Base-by-base conservation (phyloP, 2,113 vertebrate species). In the Seriola dumerili region DNA sequence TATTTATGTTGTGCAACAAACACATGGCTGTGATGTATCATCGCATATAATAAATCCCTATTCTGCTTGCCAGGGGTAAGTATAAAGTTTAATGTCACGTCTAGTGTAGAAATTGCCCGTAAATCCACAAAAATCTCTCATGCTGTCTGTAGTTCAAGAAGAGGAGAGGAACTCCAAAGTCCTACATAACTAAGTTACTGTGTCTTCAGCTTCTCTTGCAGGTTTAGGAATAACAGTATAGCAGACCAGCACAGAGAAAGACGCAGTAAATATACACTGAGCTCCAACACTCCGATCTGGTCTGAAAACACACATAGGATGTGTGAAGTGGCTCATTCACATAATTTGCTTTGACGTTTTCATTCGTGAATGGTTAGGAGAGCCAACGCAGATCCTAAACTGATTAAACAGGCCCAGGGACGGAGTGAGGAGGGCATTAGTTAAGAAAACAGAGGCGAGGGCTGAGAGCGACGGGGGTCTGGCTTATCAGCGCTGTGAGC, bases 331-430 rank as follows among this genome's bases (percentile, higher is more conserved):
- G 68, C 90, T 84, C 86, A 72, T 88, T 89, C 76, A 50, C 64
- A 75, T 92, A 87, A 93, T 94, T 93, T 91, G 88, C 87, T 93
- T 92, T 94, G 92, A 94, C 90, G 36, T 94, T 92, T 91, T 66
- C 78, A 89, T 88, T 87, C 86, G 89, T 88, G 80, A 87, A 83
- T 85, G 75, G 84, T 57, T 58, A 88, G 73, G 1, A 79, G 91
- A 84, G 87, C 82, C 87, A 74, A 62, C 68, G 42, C 82, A 85
- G 90, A 93, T 93, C 86, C 84, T 83, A 79, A 90, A 87, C 85
- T 93, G 92, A 94, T 92, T 94, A 93, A 88, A 48, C 3, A 23
- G 46, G 57, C 84, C 57, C 25, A 3, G 40, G 75, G 86, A 81
- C 83, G 57, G 72, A 74, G 87, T 13, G 64, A 36, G 88, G 80